Percentiles rank a stretch among this genome's conserved stretches.
phyloP scores from a whole-genome alignment of 2,888 invertebrate species.

The Apamea sordens region DNA sequence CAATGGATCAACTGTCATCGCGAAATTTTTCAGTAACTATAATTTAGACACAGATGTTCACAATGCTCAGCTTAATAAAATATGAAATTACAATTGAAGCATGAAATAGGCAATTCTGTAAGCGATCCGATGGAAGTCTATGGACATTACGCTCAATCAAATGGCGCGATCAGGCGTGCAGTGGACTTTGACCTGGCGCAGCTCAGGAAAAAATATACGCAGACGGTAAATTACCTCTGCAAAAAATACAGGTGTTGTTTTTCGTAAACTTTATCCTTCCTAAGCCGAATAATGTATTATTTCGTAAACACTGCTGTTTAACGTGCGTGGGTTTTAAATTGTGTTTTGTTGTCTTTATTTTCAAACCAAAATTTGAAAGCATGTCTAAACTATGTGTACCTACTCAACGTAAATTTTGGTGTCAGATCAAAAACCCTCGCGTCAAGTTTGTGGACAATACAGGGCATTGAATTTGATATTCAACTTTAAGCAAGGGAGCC shows the following conservation, averaged over 20 bases:
- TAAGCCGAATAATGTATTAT: constrained; percentile 10
- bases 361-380: constrained; percentile 19
- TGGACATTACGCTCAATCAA: constrained; percentile 70
- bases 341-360: constrained; percentile 1
- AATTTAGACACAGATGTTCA: constrained; percentile 26
- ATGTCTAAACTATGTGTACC: neutral
- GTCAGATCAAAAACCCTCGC: constrained; percentile 24
- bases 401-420: constrained; percentile 24
- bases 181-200: constrained; percentile 59
- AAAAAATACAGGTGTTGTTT: constrained; percentile 50
- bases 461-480: constrained; percentile 47
- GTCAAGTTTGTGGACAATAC: constrained; percentile 16
- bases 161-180: constrained; percentile 68
- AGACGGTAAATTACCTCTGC: constrained; percentile 31
- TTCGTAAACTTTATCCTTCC: constrained; percentile 46
- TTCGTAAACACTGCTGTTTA: constrained; percentile 19
- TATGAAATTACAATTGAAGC: constrained; percentile 70
- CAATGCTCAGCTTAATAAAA: constrained; percentile 64
- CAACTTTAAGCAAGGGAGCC: neutral
- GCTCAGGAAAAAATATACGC: constrained; percentile 43
- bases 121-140: constrained; percentile 67
- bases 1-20: neutral
- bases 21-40: constrained; percentile 8
- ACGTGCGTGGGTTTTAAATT: neutral
- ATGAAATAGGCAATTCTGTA: constrained; percentile 74